Evolutionary conservation across 2,888 invertebrate species (phyloP).

Genomic region (Xylota sylvarum): DNA sequence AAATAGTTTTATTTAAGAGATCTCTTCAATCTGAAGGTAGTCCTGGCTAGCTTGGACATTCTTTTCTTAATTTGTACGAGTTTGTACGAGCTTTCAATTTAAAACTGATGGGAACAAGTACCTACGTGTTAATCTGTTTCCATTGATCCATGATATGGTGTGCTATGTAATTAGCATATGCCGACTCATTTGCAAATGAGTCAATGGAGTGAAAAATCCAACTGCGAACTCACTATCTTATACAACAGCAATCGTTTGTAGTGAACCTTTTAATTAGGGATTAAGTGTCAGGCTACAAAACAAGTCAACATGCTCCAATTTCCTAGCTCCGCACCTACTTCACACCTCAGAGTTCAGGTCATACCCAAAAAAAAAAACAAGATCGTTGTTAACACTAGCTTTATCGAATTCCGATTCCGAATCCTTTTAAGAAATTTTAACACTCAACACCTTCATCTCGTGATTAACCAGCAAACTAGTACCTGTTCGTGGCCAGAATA

Average conservation of each 20-base stretch:
- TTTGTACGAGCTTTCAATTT: no score
- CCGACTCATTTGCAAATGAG: no score
- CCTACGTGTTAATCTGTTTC: no score
- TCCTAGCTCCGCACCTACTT: constrained; percentile 38
- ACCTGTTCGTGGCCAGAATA: background rate
- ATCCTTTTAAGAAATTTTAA: constrained; percentile 6
- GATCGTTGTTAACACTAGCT: constrained; percentile 48
- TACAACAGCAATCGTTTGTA: background rate
- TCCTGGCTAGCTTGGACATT: no score
- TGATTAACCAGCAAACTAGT: constrained; percentile 44
- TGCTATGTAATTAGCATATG: no score
- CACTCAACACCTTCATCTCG: constrained; percentile 39
- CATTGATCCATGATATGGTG: no score
- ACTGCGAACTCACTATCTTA: no score
- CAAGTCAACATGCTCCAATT: background rate
- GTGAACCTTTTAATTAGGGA: background rate
- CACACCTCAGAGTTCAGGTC: constrained; percentile 49
- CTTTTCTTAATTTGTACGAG: no score
- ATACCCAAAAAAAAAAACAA: constrained; percentile 27
- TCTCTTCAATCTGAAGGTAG: no score
- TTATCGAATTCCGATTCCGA: constrained; percentile 16
- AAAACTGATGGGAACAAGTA: no score
- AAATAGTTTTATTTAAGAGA: no score
- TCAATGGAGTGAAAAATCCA: no score
- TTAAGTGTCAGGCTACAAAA: background rate